Conservation (phyloP, 2,113 vertebrate genomes). For the Cisticola juncidis region DNA sequence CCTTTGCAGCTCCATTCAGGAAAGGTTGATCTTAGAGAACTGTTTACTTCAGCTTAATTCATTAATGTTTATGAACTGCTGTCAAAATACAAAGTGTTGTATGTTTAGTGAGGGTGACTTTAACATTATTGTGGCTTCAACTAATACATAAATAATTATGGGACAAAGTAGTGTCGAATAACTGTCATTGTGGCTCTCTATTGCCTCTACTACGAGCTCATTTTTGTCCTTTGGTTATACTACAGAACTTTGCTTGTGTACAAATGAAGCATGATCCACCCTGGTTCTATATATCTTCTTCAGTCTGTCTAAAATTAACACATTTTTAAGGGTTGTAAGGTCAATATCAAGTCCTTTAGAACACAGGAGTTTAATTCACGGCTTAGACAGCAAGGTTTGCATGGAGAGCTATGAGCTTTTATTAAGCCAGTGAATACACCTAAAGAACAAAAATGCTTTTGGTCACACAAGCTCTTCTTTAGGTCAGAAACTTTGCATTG, state of each 20-base stretch:
- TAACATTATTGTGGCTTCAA: neutral
- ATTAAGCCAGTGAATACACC: neutral
- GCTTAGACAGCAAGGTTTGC: neutral
- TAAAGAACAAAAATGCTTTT: neutral
- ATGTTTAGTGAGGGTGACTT: conserved; percentile 46
- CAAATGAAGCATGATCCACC: neutral
- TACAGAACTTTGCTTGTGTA: neutral
- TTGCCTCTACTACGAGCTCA: neutral
- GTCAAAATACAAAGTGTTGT: conserved; percentile 30
- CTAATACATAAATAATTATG: neutral
- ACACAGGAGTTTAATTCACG: neutral
- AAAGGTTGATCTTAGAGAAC: conserved; percentile 1
- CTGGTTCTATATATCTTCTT: neutral
- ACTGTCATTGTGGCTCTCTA: neutral
- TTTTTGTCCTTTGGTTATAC: neutral
- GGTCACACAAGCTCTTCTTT: neutral
- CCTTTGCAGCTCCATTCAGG: conserved; percentile 1
- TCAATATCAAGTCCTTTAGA: neutral
- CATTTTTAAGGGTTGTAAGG: neutral
- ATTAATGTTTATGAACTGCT: conserved; percentile 46
- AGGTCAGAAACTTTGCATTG: neutral
- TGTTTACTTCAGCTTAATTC: conserved; percentile 58
- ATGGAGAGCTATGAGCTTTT: neutral
- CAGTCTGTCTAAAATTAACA: neutral
- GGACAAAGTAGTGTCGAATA: neutral